Conservation (phyloP, 2,797 vertebrate species). For the Peromyscus eremicus region DNA sequence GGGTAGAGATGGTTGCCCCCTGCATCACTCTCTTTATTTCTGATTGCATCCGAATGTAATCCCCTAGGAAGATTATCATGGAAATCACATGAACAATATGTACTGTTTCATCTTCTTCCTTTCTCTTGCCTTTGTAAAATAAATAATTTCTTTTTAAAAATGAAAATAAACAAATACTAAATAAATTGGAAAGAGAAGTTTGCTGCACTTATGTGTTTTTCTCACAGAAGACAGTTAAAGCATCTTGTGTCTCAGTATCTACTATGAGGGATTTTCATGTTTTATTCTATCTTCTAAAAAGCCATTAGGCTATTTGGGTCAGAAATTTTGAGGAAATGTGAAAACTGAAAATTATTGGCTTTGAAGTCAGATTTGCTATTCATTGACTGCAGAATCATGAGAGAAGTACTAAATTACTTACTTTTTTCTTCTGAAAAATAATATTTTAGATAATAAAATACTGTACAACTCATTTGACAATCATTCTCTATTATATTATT, state of each 20-base stretch:
- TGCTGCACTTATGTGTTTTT: neutral
- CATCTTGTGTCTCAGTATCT: neutral
- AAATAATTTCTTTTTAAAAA: slow-evolving; percentile 28
- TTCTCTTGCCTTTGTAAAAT: neutral
- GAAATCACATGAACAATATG: neutral
- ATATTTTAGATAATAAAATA: neutral
- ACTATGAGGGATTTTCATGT: neutral
- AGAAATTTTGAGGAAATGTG: neutral
- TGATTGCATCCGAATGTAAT: neutral
- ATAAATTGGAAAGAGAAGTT: neutral
- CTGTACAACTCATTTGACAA: neutral
- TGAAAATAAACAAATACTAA: neutral
- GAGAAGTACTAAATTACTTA: neutral
- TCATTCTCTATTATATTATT: neutral
- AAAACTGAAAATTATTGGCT: neutral
- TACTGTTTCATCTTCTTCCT: slow-evolving; percentile 9
- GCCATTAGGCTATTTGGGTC: neutral
- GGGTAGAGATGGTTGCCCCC: neutral
- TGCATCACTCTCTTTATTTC: neutral
- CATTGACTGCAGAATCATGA: neutral
- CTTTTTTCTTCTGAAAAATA: neutral
- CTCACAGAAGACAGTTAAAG: neutral
- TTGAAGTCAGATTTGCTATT: neutral
- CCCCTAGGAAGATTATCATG: neutral
- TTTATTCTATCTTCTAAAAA: neutral